phyloP scores from a whole-genome alignment of 2,797 vertebrate genomes.

The Euphonia xanthogaster region DNA sequence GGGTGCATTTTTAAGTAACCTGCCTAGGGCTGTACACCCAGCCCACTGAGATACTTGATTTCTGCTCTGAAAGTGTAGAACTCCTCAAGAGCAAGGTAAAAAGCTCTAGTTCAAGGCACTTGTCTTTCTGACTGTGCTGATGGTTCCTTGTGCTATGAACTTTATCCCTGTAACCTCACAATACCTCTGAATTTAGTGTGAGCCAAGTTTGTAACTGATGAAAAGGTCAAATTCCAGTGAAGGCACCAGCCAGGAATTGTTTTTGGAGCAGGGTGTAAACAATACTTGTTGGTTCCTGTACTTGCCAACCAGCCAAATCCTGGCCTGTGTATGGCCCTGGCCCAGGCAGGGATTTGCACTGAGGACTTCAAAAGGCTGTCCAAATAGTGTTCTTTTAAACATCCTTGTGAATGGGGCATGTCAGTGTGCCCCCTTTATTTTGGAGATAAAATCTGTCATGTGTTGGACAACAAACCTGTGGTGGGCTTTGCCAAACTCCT shows the following conservation, averaged over 20 bases:
- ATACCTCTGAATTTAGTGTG: neutral
- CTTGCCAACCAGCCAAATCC: neutral
- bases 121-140: neutral
- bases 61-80: neutral
- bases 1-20: neutral
- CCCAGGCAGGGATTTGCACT: neutral
- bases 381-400: neutral
- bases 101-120: neutral
- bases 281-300: neutral
- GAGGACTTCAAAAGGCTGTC: neutral
- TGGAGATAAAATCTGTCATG: neutral
- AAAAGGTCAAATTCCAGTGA: conserved; percentile 28
- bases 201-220: conserved; percentile 23
- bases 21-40: neutral
- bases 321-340: neutral
- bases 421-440: neutral
- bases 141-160: neutral
- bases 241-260: neutral
- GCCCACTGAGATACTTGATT: neutral
- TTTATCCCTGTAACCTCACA: conserved; percentile 15
- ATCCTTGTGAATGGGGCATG: neutral
- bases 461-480: neutral
- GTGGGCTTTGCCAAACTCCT: neutral
- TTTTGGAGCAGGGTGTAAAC: neutral
- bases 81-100: neutral